phyloP scores from a whole-genome alignment of 35 echinoderm and acorn worm species.

The Apostichopus californicus region DNA sequence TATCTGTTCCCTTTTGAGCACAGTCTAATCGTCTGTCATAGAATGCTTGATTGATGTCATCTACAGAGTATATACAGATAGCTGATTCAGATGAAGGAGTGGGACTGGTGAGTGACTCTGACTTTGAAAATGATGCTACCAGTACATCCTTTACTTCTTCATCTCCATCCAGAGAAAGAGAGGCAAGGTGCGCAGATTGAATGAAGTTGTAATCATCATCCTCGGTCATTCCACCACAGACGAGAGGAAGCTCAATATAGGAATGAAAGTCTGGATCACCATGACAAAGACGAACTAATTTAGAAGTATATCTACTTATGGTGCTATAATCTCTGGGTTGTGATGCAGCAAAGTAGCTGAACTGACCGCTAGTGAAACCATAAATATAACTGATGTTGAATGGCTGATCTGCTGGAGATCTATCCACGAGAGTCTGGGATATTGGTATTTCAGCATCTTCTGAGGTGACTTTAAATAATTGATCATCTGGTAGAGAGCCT shows the following conservation, averaged over 20 bases:
- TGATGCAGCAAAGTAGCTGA: background rate
- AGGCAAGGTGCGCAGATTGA: slow-evolving; percentile 26
- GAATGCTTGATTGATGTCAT: slow-evolving; percentile 25
- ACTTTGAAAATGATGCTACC: slow-evolving; percentile 37
- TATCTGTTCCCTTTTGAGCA: slow-evolving; percentile 18
- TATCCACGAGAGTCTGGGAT: background rate
- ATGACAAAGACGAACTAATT: slow-evolving; percentile 46
- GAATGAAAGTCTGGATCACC: slow-evolving; percentile 13
- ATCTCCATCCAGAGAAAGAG: slow-evolving; percentile 4
- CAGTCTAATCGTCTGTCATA: slow-evolving; percentile 28
- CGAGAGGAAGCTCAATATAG: slow-evolving; percentile 38
- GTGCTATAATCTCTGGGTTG: background rate
- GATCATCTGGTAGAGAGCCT: background rate
- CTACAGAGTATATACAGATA: slow-evolving; percentile 29
- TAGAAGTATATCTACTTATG: slow-evolving; percentile 25
- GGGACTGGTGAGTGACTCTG: slow-evolving; percentile 3
- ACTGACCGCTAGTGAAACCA: slow-evolving; percentile 32
- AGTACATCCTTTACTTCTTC: background rate
- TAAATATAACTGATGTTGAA: too few species aligned
- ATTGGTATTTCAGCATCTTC: background rate
- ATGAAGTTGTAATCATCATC: slow-evolving; percentile 23
- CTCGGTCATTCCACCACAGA: background rate
- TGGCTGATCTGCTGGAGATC: background rate
- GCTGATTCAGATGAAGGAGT: slow-evolving; percentile 34
- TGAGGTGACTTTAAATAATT: slow-evolving; percentile 17